phyloP scores from a whole-genome alignment of 2,888 invertebrate genomes.

The Pocota personata region DNA sequence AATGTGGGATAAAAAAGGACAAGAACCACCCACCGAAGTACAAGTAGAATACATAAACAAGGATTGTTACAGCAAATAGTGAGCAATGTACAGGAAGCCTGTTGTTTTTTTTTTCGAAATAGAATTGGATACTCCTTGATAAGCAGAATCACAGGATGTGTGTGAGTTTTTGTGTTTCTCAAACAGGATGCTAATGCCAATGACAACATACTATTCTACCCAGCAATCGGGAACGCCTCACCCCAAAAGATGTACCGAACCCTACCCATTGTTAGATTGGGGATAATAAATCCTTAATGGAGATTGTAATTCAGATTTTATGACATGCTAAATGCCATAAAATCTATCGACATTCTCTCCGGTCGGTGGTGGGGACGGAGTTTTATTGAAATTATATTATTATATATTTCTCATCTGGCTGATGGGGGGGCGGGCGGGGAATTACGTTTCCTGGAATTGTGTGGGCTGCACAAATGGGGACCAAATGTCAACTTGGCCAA shows the following conservation, averaged over 20 bases:
- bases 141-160: conserved; percentile 46
- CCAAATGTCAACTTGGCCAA: conserved; percentile 26
- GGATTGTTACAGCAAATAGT: conserved; percentile 25
- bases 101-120: conserved; percentile 36
- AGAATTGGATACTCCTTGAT: conserved; percentile 54
- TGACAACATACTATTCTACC: background rate
- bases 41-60: conserved; percentile 56
- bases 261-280: conserved; percentile 43
- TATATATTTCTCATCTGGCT: conserved; percentile 21
- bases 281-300: conserved; percentile 69
- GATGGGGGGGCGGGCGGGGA: background rate
- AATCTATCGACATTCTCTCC: conserved; percentile 44
- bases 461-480: conserved; percentile 2
- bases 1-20: no score
- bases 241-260: conserved; percentile 3
- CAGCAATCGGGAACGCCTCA: background rate
- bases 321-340: conserved; percentile 67
- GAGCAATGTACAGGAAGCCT: conserved; percentile 29
- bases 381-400: conserved; percentile 54
- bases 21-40: conserved; percentile 23
- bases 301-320: conserved; percentile 66
- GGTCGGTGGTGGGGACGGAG: background rate
- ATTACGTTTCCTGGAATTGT: conserved; percentile 15
- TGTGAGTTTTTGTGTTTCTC: conserved; percentile 4
- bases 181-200: conserved; percentile 10